Conservation (phyloP, 2,888 invertebrate species). For the Penaeus monodon region DNA sequence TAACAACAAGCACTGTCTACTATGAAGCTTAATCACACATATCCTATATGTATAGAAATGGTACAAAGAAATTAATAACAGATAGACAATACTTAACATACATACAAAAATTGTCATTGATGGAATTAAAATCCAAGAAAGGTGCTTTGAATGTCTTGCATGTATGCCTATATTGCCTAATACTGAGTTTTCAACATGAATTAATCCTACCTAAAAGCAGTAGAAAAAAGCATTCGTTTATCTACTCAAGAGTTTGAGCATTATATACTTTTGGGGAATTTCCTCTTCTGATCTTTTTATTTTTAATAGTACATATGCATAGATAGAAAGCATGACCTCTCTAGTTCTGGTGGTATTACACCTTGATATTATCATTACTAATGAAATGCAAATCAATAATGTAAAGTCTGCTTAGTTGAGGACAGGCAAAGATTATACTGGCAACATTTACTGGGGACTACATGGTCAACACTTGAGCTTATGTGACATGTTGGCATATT, state of each 20-base stretch:
- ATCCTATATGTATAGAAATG: constrained; percentile 59
- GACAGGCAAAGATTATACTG: constrained; percentile 55
- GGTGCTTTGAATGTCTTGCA: constrained; percentile 55
- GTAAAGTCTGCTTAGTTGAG: constrained; percentile 30
- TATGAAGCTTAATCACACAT: constrained; percentile 59
- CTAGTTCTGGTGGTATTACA: constrained; percentile 43
- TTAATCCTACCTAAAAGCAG: constrained; percentile 61
- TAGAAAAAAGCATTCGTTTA: constrained; percentile 63
- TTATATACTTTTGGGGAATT: constrained; percentile 47
- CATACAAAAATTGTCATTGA: constrained; percentile 53
- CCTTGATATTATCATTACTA: constrained; percentile 39
- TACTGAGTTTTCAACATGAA: constrained; percentile 59
- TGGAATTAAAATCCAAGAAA: constrained; percentile 47
- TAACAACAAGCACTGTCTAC: constrained; percentile 59
- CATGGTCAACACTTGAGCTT: constrained; percentile 61
- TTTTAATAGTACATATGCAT: constrained; percentile 56
- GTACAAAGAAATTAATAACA: constrained; percentile 61
- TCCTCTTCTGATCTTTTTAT: constrained; percentile 17
- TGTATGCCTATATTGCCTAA: constrained; percentile 59
- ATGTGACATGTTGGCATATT: constrained; percentile 55
- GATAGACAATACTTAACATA: constrained; percentile 55
- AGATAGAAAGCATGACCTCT: constrained; percentile 59
- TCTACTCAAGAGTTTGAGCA: constrained; percentile 60
- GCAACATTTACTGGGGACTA: constrained; percentile 58
- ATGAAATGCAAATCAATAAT: constrained; percentile 38